Percentiles rank a stretch among this genome's conserved stretches.
Evolutionary conservation across 1,140 invertebrate species (phyloP).

Genomic region (Samia ricini): DNA sequence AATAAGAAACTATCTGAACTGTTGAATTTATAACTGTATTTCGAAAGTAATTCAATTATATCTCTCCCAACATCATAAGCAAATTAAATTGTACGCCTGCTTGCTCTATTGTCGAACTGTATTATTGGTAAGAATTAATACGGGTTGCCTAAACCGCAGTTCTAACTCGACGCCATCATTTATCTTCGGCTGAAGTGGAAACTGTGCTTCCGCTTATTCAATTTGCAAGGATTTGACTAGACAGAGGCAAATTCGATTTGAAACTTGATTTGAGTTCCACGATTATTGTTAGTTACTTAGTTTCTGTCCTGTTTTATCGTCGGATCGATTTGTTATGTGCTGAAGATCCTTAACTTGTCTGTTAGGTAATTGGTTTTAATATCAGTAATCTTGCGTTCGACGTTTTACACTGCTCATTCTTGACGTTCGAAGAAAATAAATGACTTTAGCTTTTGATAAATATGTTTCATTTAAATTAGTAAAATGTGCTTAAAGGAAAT

Average conservation of each 20-base stretch:
- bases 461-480: neutral
- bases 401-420: neutral
- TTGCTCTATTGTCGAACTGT: constrained; percentile 8
- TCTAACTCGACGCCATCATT: constrained; percentile 3
- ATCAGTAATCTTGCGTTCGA: neutral
- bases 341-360: neutral
- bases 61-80: neutral
- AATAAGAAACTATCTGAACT: too few relatives aligned
- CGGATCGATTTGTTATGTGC: neutral
- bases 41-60: neutral
- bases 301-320: neutral
- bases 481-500: neutral
- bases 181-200: constrained; percentile 7
- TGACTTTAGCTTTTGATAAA: neutral
- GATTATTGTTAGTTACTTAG: neutral
- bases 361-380: neutral
- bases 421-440: neutral
- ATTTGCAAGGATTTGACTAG: constrained; percentile 12
- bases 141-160: neutral
- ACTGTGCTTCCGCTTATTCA: constrained; percentile 8
- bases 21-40: neutral
- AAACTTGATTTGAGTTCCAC: constrained; percentile 5
- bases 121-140: constrained; percentile 12
- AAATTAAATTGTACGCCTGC: neutral
- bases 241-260: constrained; percentile 9